Evolutionary conservation across 1,140 invertebrate species (phyloP), one percentile per base, ranked within the genome.

Genomic region (Ectropis grisescens): DNA sequence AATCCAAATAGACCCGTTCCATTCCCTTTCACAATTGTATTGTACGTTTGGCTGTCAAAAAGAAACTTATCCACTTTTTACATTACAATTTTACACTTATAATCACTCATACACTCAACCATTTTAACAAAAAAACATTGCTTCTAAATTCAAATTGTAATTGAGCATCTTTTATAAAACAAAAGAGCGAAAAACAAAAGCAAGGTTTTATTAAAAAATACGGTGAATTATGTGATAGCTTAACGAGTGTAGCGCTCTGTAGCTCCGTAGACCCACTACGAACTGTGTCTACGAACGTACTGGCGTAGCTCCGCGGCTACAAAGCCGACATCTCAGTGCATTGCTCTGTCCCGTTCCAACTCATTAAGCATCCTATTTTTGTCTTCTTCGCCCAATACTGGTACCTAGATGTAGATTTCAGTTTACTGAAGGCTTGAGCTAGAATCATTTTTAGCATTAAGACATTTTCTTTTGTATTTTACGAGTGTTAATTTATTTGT

Each of bases 61-160:
- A 76, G 32, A 57, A 80, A 75, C 50, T 62, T 72, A 70, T 76
- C 75, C 71, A 80, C 74, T 74, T 68, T 75, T 74, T 69, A 79
- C 74, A 74, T 74, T 59, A 67, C 68, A 75, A 58, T 60, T 11
- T 42, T 40, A 54, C 62, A 56, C 50, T 19, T 19, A n/a, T n/a
- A n/a, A n/a, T n/a, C n/a, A n/a, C n/a, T n/a, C n/a, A n/a, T n/a
- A n/a, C n/a, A n/a, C n/a, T n/a, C n/a, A n/a, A n/a, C n/a, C n/a
- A n/a, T n/a, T n/a, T n/a, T n/a, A n/a, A n/a, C n/a, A n/a, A n/a
- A n/a, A n/a, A n/a, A n/a, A n/a, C n/a, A n/a, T n/a, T n/a, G n/a
- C n/a, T n/a, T n/a, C n/a, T n/a, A n/a, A n/a, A n/a, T n/a, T n/a
- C n/a, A n/a, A n/a, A n/a, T n/a, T n/a, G n/a, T n/a, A n/a, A n/a